phyloP scores from a whole-genome alignment of 1,140 invertebrate genomes.

The Idris sp. region DNA sequence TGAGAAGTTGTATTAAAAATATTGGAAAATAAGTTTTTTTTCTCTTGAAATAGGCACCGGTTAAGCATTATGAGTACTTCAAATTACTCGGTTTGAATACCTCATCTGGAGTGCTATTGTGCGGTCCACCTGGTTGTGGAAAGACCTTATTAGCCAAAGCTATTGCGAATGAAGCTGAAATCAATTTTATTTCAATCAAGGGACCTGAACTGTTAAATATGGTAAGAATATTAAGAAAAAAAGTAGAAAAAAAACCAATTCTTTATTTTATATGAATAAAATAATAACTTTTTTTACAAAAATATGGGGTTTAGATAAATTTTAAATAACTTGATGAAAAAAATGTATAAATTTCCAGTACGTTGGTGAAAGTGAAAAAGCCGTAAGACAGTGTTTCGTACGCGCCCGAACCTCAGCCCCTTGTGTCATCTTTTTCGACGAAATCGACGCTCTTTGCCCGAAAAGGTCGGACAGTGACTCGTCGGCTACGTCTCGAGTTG shows the following conservation, averaged over 20 bases:
- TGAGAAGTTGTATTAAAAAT: too few relatives aligned
- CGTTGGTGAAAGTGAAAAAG: constrained; percentile 98
- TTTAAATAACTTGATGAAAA: too few relatives aligned
- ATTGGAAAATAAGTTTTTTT: too few relatives aligned
- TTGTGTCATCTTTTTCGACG: constrained; percentile 99
- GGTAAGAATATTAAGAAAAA: constrained; percentile 80
- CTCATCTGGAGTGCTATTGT: constrained; percentile 33
- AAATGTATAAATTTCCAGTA: constrained; percentile 82
- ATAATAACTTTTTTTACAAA: too few relatives aligned
- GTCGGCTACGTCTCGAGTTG: constrained; percentile 88
- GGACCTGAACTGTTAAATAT: constrained; percentile 97
- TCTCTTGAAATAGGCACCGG: constrained; percentile 26
- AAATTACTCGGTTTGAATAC: constrained; percentile 18
- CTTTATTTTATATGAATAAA: background rate
- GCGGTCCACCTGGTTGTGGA: constrained; percentile 79
- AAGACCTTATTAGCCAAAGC: constrained; percentile 96
- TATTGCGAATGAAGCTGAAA: constrained; percentile 96
- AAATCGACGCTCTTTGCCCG: constrained; percentile 97
- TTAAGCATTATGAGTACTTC: constrained; percentile 25
- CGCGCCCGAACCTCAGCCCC: constrained; percentile 96
- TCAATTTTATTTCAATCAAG: constrained; percentile 98
- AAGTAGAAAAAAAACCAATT: background rate
- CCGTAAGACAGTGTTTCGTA: constrained; percentile 95
- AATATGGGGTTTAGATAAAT: too few relatives aligned
- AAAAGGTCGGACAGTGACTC: constrained; percentile 88